These are phyloP conservation scores for Tragelaphus scriptus DNA, from an alignment of 2,113 vertebrate genomes.

Conservation along the genomic window DNA sequence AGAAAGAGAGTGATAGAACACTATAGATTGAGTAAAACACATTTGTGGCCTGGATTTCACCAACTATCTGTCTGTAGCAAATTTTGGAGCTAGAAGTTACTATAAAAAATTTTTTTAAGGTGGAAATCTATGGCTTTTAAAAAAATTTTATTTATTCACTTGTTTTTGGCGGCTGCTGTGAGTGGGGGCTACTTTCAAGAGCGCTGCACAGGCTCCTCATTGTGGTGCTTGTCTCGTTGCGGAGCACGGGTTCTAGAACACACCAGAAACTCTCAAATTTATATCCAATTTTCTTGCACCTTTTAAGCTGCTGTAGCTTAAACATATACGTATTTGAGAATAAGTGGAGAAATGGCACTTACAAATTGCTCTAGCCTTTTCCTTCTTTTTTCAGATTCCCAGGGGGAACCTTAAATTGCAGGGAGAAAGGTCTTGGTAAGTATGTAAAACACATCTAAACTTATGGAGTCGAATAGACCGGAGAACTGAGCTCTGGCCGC, in stretches of 20 bases:
- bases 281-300: not conserved
- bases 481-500: too few relatives aligned
- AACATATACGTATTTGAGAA: not conserved
- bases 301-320: not conserved
- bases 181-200: not conserved
- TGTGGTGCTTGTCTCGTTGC: not conserved
- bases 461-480: rapidly evolving
- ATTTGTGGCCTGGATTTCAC: not conserved
- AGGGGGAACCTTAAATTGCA: not conserved
- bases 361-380: not conserved
- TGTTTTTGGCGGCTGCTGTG: not conserved
- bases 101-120: not conserved
- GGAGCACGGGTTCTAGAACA: not conserved
- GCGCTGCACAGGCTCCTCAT: not conserved
- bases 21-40: not conserved
- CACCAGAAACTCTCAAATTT: not conserved
- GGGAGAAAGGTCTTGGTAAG: not conserved
- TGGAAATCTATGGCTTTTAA: not conserved
- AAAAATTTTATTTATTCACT: not conserved
- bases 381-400: not conserved
- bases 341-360: not conserved
- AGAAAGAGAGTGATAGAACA: too few relatives aligned
- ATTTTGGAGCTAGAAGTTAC: not conserved
- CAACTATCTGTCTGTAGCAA: not conserved
- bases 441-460: not conserved